phyloP scores from a whole-genome alignment of 35 echinoderm and acorn worm species.

The Apostichopus californicus region DNA sequence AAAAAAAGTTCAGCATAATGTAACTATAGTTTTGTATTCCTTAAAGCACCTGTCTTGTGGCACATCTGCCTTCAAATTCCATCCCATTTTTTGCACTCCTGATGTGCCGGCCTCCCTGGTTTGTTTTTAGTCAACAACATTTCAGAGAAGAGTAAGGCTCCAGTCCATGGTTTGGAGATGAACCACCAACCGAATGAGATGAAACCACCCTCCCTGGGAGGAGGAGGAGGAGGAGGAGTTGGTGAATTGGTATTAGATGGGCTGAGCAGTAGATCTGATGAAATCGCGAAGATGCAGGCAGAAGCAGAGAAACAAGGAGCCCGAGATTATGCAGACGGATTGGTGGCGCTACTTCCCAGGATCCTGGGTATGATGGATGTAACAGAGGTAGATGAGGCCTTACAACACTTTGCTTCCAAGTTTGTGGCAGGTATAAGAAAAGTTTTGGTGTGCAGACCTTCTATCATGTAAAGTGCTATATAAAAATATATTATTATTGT shows the following conservation, averaged over 20 bases:
- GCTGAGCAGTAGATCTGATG: conserved; percentile 12
- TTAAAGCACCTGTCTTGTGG: too few species aligned
- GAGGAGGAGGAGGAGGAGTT: too few species aligned
- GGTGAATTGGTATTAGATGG: background rate
- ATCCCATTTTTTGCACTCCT: background rate
- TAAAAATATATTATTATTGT: too few species aligned
- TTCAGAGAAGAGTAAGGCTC: background rate
- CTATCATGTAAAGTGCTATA: too few species aligned
- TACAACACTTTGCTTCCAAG: conserved; percentile 86
- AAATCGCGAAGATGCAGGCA: conserved; percentile 69
- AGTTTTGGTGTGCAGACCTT: background rate
- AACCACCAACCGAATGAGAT: background rate
- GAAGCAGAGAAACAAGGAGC: conserved; percentile 88
- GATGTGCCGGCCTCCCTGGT: background rate
- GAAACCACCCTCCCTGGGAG: background rate
- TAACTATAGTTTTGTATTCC: too few species aligned
- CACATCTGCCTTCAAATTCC: too few species aligned
- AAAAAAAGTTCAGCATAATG: too few species aligned
- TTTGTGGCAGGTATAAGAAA: conserved; percentile 81
- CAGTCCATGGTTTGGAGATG: background rate
- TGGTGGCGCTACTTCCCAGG: conserved; percentile 72
- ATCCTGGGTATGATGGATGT: conserved; percentile 83
- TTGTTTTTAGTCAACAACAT: background rate
- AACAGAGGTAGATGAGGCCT: conserved; percentile 68
- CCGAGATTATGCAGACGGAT: conserved; percentile 73